Conservation (phyloP, 2,113 vertebrate species). For the Seriola rivoliana region DNA sequence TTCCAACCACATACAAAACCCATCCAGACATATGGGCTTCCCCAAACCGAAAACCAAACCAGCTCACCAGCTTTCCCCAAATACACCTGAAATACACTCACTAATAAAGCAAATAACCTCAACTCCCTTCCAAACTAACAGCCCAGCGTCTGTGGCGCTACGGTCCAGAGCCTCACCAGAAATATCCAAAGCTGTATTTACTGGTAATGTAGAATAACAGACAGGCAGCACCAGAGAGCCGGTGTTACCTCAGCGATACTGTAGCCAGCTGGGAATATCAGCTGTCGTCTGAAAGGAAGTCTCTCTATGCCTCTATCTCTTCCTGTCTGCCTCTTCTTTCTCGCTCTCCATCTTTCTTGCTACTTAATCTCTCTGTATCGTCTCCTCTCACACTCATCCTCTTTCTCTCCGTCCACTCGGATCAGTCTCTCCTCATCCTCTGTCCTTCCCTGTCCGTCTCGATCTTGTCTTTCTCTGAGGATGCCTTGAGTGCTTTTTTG, state of each 20-base stretch:
- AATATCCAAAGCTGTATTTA: constrained; percentile 27
- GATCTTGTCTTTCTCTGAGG: constrained; percentile 68
- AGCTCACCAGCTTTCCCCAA: not conserved
- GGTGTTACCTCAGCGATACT: constrained; percentile 14
- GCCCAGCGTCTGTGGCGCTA: not conserved
- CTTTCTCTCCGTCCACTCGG: constrained; percentile 16
- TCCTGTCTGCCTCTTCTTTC: constrained; percentile 39
- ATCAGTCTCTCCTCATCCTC: constrained; percentile 7
- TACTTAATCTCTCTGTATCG: constrained; percentile 35
- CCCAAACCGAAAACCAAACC: constrained; percentile 23
- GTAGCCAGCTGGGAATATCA: constrained; percentile 62
- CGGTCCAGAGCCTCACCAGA: constrained; percentile 13
- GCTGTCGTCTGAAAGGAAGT: constrained; percentile 61
- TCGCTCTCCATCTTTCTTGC: constrained; percentile 29
- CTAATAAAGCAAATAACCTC: constrained; percentile 56
- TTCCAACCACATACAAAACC: constrained; percentile 8
- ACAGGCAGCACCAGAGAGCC: constrained; percentile 20
- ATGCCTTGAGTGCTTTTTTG: constrained; percentile 77
- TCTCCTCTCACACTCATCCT: constrained; percentile 19
- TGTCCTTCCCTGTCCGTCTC: constrained; percentile 29
- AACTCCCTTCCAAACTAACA: constrained; percentile 48
- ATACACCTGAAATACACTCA: constrained; percentile 14
- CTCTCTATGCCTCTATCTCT: constrained; percentile 49
- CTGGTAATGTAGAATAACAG: not conserved
- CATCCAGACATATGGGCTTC: not conserved